phyloP scores from a whole-genome alignment of 2,113 vertebrate species.

The Pseudorasbora parva region DNA sequence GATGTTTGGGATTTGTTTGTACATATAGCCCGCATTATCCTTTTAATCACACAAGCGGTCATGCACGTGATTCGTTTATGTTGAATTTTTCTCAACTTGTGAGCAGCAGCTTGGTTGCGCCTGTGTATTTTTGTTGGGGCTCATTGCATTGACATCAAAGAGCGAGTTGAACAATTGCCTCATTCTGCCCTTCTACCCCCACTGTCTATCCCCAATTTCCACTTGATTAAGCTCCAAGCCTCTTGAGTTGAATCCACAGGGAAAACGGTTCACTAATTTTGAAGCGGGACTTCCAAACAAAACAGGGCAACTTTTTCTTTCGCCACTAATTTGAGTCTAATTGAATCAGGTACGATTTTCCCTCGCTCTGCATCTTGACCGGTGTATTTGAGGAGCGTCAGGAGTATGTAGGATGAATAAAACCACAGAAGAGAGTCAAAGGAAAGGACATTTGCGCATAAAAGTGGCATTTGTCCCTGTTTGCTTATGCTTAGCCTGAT shows the following conservation, averaged over 20 bases:
- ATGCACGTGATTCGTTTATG: background rate
- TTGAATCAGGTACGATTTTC: conserved; percentile 37
- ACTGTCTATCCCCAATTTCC: conserved; percentile 74
- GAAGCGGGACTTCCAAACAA: conserved; percentile 59
- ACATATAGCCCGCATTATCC: background rate
- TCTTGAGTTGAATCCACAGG: conserved; percentile 72
- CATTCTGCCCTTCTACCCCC: conserved; percentile 68
- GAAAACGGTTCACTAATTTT: conserved; percentile 75
- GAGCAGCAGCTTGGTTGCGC: conserved; percentile 62
- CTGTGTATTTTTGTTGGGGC: conserved; percentile 67
- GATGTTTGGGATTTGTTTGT: background rate
- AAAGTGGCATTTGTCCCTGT: background rate
- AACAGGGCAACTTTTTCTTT: conserved; percentile 50
- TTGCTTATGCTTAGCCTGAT: background rate
- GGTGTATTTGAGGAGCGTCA: background rate
- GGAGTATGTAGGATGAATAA: background rate
- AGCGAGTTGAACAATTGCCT: conserved; percentile 77
- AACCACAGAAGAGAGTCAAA: background rate
- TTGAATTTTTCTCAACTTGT: background rate
- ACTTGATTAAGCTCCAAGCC: conserved; percentile 81
- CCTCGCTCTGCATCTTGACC: background rate
- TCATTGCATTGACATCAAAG: conserved; percentile 74
- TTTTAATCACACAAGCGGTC: background rate
- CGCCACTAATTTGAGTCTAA: conserved; percentile 47
- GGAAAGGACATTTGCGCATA: background rate